Percentiles rank a stretch among this genome's conserved stretches.
Evolutionary conservation across 2,797 vertebrate species (phyloP).

Genomic region (Parambassis ranga): DNA sequence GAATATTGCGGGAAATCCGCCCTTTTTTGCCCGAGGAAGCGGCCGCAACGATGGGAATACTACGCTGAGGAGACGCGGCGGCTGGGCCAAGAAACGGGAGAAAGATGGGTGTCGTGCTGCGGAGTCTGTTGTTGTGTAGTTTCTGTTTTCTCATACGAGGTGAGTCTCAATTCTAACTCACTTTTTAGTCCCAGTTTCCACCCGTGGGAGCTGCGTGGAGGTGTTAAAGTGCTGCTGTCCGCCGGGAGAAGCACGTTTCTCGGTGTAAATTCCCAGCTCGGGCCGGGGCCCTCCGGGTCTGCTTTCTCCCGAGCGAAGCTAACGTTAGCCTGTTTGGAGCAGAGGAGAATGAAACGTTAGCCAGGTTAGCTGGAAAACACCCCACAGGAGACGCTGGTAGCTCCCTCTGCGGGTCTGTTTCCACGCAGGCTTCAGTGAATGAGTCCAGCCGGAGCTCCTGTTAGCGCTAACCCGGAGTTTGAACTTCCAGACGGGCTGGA

Average conservation of each 20-base stretch:
- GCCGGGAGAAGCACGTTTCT: neutral
- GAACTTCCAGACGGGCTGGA: constrained; percentile 1
- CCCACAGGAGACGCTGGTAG: neutral
- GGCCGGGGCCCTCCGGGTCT: constrained; percentile 33
- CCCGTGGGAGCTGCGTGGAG: too few relatives aligned
- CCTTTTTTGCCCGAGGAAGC: constrained; percentile 15
- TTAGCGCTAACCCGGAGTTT: neutral
- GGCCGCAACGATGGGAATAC: constrained; percentile 67
- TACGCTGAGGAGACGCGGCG: constrained; percentile 66
- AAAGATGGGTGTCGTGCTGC: constrained; percentile 90
- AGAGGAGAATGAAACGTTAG: constrained; percentile 7
- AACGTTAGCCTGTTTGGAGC: constrained; percentile 42
- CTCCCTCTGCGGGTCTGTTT: too few relatives aligned
- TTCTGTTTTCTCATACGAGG: constrained; percentile 86
- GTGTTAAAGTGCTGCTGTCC: neutral
- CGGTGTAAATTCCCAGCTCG: neutral
- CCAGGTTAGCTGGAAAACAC: constrained; percentile 1
- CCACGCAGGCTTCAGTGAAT: too few relatives aligned
- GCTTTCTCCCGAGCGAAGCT: constrained; percentile 38
- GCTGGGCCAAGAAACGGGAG: constrained; percentile 64
- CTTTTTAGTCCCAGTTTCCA: neutral
- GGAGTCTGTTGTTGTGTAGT: constrained; percentile 87
- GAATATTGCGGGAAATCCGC: neutral
- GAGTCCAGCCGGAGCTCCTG: too few relatives aligned
- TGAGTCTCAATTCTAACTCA: constrained; percentile 61